Evolutionary conservation across 2,888 invertebrate species (phyloP), one percentile per base, ranked within the genome.

Genomic region (Psococerastis gibbosa): DNA sequence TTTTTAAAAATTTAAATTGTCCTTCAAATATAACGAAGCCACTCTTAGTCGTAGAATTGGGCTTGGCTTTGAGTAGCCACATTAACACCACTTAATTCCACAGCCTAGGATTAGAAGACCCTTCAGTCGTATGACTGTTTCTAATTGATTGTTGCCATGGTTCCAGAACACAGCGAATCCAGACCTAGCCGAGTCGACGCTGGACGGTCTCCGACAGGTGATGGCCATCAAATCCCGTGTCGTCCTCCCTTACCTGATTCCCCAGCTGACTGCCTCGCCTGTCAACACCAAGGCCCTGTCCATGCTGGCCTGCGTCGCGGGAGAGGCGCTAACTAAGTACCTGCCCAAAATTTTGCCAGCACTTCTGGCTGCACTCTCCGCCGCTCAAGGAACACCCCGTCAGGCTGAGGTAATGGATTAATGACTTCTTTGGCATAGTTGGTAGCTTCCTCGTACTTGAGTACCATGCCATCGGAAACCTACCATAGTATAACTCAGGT

Each of bases 211-310:
- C 51, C 76, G 88, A 46, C 94, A 95, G 71, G 87, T 98, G 32
- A 92, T 98, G 89, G 80, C 87, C 11, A 85, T 95, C 46, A 97
- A 95, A 65, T 89, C 92, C 1, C 73, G 87, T 52, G 92, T 91
- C 0, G 94, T 97, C 44, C 66, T 98, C 51, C 97, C 97, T 1
- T 95, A 94, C 64, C 71, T 98, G 48, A 82, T 99, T 48, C 97
- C 97, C 3, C 84, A 92, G 65, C 66, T 98, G 55, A 92, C 89
- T 1, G 75, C 79, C 5, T 72, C 77, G 4, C 89, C 89, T 16
- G 82, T 88, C 5, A 91, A 95, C 65, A 85, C 94, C 11, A 83
- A 87, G 64, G 95, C 94, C 0, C 66, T 97, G 44, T 85, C 94
- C 0, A 87, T 92, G 55, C 68, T 97, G 50, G 88, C 94, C 2